Conservation (phyloP, 2,797 vertebrate species). For the Gambelia wislizenii region DNA sequence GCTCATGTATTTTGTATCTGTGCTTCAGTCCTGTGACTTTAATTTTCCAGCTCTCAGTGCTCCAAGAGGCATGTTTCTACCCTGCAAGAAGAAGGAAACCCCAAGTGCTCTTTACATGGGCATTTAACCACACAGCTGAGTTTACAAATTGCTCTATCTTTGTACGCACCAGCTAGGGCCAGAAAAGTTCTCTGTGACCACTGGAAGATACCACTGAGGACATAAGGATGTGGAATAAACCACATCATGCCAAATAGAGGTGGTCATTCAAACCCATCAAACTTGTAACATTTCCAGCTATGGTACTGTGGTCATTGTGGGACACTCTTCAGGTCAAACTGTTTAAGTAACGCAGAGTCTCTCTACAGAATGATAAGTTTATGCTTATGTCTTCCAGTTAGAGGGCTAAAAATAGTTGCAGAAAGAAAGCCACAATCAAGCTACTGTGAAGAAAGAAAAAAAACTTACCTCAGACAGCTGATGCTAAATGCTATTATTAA, state of each 20-base stretch:
- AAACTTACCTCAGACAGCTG: slow-evolving; percentile 10
- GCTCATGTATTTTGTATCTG: not conserved
- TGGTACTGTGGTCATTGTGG: not conserved
- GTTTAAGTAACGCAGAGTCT: not conserved
- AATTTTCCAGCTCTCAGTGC: not conserved
- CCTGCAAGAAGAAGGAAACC: not conserved
- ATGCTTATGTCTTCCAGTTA: slow-evolving; percentile 9
- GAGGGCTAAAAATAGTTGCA: not conserved
- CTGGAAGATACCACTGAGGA: not conserved
- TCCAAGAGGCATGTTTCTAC: not conserved
- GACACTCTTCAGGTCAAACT: not conserved
- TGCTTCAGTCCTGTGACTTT: not conserved
- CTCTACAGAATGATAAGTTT: slow-evolving; percentile 5
- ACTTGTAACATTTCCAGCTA: not conserved
- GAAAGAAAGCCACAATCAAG: slow-evolving; percentile 35
- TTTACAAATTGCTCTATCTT: not conserved
- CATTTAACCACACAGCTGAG: slow-evolving; percentile 10
- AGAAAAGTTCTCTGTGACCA: not conserved
- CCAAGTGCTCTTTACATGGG: not conserved
- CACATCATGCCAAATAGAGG: not conserved
- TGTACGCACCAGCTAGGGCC: not conserved
- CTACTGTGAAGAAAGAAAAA: not conserved
- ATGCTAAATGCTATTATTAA: slow-evolving; percentile 34
- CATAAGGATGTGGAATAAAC: not conserved
- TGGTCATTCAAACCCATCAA: not conserved